phyloP scores from a whole-genome alignment of 2,113 vertebrate species.

The Coptodon bakossiorum region DNA sequence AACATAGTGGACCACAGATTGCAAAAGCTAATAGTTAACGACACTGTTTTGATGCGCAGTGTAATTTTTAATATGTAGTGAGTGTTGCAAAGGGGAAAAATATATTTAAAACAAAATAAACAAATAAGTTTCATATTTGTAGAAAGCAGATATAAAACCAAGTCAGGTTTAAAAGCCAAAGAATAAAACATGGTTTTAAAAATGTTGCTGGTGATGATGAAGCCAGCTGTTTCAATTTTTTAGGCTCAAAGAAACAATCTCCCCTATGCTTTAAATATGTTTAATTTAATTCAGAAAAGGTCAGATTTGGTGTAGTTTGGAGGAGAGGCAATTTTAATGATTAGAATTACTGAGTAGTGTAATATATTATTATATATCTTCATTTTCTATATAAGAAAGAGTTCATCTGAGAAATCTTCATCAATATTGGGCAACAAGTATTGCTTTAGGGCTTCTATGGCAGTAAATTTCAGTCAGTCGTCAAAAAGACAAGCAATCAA shows the following conservation, averaged over 20 bases:
- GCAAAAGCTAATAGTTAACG: background rate
- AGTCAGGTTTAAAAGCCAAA: background rate
- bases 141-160: background rate
- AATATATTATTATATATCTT: background rate
- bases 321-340: background rate
- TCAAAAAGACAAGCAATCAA: background rate
- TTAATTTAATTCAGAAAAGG: background rate
- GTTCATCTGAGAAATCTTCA: background rate
- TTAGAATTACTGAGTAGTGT: background rate
- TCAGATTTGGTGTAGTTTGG: background rate
- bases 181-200: background rate
- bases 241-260: background rate
- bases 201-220: background rate
- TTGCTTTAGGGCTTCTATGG: background rate
- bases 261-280: background rate
- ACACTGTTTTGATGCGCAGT: background rate
- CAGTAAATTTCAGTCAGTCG: background rate
- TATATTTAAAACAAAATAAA: background rate
- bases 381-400: background rate
- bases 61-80: background rate
- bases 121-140: background rate
- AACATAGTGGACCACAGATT: background rate
- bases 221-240: background rate
- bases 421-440: background rate
- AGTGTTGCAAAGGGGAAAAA: background rate